Evolutionary conservation across 2,797 vertebrate genomes (phyloP).

Genomic region (Numenius phaeopus): DNA sequence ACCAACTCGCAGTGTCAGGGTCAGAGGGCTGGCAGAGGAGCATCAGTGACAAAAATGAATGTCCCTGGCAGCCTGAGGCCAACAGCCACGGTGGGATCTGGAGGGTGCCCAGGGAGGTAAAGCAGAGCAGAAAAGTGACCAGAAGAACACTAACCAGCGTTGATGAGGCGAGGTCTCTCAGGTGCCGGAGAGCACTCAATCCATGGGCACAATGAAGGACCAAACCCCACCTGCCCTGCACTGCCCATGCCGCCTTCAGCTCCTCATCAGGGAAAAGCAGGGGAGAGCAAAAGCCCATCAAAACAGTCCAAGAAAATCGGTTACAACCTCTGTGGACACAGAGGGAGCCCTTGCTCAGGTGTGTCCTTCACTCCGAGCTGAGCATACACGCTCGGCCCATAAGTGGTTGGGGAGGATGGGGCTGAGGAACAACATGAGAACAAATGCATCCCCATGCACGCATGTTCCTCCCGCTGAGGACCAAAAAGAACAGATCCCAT

Average conservation of each 20-base stretch:
- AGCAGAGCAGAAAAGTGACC: background rate
- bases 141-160: accelerated
- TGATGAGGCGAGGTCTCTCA: background rate
- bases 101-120: background rate
- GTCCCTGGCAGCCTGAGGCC: background rate
- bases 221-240: background rate
- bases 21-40: background rate
- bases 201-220: background rate
- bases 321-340: background rate
- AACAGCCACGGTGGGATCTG: background rate
- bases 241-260: accelerated
- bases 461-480: background rate
- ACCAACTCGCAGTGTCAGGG: accelerated
- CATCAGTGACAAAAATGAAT: background rate
- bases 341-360: background rate
- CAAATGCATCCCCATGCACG: accelerated
- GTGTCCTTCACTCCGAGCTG: accelerated
- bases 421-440: accelerated
- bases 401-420: background rate
- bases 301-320: background rate
- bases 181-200: accelerated
- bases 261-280: background rate
- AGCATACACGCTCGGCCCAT: accelerated
- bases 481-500: accelerated
- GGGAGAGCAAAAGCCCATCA: background rate